Base-by-base conservation (phyloP, 2,888 invertebrate genomes). In the Lordiphosa fenestrarum region DNA sequence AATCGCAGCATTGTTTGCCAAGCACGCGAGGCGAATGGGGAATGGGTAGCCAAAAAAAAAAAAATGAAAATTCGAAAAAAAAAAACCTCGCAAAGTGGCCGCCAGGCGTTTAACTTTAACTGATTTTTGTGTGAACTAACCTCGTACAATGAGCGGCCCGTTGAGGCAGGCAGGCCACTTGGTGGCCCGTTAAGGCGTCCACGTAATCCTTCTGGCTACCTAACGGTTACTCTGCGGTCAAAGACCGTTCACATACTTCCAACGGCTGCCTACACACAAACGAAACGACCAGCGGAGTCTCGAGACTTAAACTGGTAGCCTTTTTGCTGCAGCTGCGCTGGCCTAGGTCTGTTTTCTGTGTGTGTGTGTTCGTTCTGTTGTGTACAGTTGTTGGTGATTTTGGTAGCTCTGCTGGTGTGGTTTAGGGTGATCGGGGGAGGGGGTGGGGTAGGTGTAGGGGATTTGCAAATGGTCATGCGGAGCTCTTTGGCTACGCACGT, bases 41-140 rank as follows among this genome's bases (percentile, higher is more conserved):
- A 65, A 63, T 65, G 49, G 66, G 49, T 42, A 59, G 70, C 42
- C 70, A 10, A 66, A 69, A 62, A 51, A 12, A 39, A 36, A 47
- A 19, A 57, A 15, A 15, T 15, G 15, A 15, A 15, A 15, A 15
- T 15, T 15, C 15, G 15, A 15, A 15, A 53, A 53, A 13, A 33
- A 6, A 40, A 48, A 52, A 42, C 52, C 55, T 55, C 33, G 49
- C 56, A 30, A 71, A 71, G 67, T 77, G 68, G 68, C 75, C 71
- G 44, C 54, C 56, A 72, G 69, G 61, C 64, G 57, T 71, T 73
- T 74, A 68, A 68, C 68, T 74, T 73, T 78, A 78, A 73, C 73
- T 73, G 73, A 72, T 73, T 77, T 73, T 60, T 15, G 39, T 62
- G 52, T 13, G 44, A 53, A 73, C 72, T 73, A 71, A 73, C 78